phyloP scores from a whole-genome alignment of 92 coral and sea anemone species.

The Isaurus tuberculatus region DNA sequence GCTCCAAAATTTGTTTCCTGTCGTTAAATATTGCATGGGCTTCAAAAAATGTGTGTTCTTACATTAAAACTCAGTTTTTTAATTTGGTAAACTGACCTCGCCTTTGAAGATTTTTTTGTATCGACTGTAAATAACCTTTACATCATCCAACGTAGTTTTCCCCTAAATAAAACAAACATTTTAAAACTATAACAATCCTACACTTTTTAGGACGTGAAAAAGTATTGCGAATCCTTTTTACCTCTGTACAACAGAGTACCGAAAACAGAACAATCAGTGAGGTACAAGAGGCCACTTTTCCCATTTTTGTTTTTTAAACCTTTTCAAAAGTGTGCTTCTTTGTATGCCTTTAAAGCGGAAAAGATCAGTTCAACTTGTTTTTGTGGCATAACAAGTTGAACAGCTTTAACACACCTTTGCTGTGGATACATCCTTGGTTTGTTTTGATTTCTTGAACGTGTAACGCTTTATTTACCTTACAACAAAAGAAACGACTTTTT shows the following conservation, averaged over 20 bases:
- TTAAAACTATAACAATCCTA: background rate
- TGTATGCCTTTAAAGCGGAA: background rate
- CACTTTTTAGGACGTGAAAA: background rate
- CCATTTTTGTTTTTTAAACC: background rate
- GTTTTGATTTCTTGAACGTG: background rate
- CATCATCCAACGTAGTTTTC: constrained; percentile 36
- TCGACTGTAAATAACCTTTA: constrained; percentile 28
- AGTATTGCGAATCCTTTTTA: background rate
- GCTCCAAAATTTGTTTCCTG: too few relatives aligned
- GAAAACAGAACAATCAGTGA: background rate
- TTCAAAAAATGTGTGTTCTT: too few relatives aligned
- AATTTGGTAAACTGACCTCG: constrained; percentile 8
- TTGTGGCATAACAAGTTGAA: background rate
- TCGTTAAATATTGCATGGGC: too few relatives aligned
- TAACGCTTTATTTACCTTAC: too few relatives aligned
- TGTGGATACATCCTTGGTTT: background rate
- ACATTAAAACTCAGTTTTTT: too few relatives aligned
- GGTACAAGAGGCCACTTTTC: background rate
- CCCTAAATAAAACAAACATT: background rate
- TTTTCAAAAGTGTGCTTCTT: background rate
- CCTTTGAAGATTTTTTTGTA: constrained; percentile 38
- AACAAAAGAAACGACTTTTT: background rate
- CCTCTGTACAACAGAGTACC: constrained; percentile 6
- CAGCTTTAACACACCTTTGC: too few relatives aligned
- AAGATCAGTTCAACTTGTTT: background rate